Evolutionary conservation across 2,113 vertebrate species (phyloP).

Genomic region (Kobus ellipsiprymnus): DNA sequence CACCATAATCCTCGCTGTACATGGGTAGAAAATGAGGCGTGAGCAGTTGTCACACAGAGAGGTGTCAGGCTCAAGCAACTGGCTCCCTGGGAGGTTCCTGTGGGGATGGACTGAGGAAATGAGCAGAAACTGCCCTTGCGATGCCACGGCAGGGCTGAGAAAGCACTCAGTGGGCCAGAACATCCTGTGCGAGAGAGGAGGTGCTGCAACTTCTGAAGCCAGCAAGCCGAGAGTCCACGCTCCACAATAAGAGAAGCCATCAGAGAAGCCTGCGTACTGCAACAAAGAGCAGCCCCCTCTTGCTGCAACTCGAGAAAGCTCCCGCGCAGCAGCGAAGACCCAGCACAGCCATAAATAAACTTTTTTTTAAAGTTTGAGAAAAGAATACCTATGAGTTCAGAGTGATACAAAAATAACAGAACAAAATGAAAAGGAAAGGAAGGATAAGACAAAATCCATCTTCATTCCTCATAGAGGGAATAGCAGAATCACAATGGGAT

Average conservation of each 20-base stretch:
- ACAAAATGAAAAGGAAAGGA: not conserved
- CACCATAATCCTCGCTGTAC: not conserved
- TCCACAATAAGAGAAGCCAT: not conserved
- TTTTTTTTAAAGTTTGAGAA: not conserved
- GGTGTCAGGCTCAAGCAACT: not conserved
- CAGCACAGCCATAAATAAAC: not conserved
- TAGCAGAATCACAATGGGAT: not conserved
- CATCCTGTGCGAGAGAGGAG: not conserved
- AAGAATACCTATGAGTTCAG: not conserved
- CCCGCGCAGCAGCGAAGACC: not conserved
- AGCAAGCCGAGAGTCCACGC: not conserved
- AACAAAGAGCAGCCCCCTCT: not conserved
- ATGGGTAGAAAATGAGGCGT: not conserved
- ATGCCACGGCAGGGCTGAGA: not conserved
- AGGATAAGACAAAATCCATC: not conserved
- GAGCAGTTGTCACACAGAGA: no score
- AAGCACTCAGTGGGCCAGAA: not conserved
- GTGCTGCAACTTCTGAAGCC: not conserved
- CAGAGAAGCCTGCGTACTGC: not conserved
- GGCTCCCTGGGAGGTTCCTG: not conserved
- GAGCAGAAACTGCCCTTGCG: not conserved
- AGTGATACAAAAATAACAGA: not conserved
- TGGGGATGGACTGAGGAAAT: not conserved
- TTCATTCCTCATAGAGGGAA: not conserved
- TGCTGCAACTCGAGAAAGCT: not conserved